Base-by-base conservation (phyloP, 2,888 invertebrate species). In the Cabera pusaria region DNA sequence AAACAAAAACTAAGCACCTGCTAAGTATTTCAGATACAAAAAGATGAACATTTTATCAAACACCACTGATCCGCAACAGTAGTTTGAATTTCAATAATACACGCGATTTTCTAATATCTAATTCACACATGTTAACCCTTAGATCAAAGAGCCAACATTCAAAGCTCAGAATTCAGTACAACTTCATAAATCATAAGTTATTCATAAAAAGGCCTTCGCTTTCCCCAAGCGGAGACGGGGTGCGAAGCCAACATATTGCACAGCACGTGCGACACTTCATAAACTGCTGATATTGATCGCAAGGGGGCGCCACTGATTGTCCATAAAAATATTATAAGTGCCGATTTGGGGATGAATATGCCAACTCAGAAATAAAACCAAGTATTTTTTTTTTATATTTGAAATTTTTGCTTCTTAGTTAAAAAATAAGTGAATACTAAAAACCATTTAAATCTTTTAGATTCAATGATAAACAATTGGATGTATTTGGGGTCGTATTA, bases 141-240 rank as follows among this genome's bases (percentile, higher is more conserved):
- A 34, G 6, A 24, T 32, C 31, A 39, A 37, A 43, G 20, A 16
- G 29, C 17, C 2, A 24, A 33, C 25, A 27, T 6, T 5, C n/a
- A 26, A 18, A 25, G 18, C 23, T 5, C 7, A 18, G 9, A 20
- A 24, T 10, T 17, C 25, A 14, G 26, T 26, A 26, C 48, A 53
- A 73, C 70, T 77, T 77, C 75, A 84, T 88, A 87, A 87, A 86
- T 85, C 86, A 86, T 82, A 71, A 80, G 80, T 76, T 82, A 86
- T 86, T 87, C 87, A 86, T 85, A 86, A 86, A 86, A 86, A 84
- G 76, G 73, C 71, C 57, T 66, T 4, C 14, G 14, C 14, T 2
- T 14, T 11, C 62, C 72, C 72, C 64, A 55, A 49, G 54, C 39
- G 46, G 44, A 49, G 47, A 31, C 43, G 41, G 42, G 44, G 28